These are phyloP conservation scores for Kryptolebias ocellatus DNA, from an alignment of 2,797 vertebrate genomes.

Conservation along the genomic window DNA sequence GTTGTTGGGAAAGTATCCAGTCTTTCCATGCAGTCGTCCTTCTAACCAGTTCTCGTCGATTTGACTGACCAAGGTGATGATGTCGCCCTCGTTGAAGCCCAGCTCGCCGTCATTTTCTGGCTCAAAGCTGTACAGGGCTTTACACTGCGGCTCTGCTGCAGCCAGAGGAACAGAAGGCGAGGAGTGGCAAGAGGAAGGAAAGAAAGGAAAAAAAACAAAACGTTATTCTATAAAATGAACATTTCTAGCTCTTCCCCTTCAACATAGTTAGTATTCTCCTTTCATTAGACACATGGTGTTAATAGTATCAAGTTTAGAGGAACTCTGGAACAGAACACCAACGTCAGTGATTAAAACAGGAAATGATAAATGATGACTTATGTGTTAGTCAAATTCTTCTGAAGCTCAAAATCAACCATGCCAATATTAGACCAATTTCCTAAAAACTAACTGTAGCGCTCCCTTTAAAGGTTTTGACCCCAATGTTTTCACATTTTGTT, in stretches of 20 bases:
- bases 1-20: constrained; percentile 95
- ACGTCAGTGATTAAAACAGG: constrained; percentile 4
- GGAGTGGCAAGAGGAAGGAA: neutral
- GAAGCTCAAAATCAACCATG: constrained; percentile 51
- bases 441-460: neutral
- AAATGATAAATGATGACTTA: constrained; percentile 3
- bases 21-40: constrained; percentile 87
- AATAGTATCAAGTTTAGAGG: constrained; percentile 25
- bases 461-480: neutral
- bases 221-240: constrained; percentile 8
- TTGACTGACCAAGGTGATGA: constrained; percentile 92
- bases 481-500: neutral
- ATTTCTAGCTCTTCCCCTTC: constrained; percentile 3
- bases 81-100: constrained; percentile 92
- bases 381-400: constrained; percentile 36
- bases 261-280: constrained; percentile 12
- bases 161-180: neutral
- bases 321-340: constrained; percentile 18
- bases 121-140: constrained; percentile 95
- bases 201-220: constrained; percentile 10
- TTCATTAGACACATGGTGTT: constrained; percentile 7
- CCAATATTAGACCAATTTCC: neutral
- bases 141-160: constrained; percentile 90
- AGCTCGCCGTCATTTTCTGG: constrained; percentile 95
- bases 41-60: constrained; percentile 99